These are phyloP conservation scores for Heterodera filipjevi DNA, from an alignment of 2,888 invertebrate species.

Conservation along the genomic window DNA sequence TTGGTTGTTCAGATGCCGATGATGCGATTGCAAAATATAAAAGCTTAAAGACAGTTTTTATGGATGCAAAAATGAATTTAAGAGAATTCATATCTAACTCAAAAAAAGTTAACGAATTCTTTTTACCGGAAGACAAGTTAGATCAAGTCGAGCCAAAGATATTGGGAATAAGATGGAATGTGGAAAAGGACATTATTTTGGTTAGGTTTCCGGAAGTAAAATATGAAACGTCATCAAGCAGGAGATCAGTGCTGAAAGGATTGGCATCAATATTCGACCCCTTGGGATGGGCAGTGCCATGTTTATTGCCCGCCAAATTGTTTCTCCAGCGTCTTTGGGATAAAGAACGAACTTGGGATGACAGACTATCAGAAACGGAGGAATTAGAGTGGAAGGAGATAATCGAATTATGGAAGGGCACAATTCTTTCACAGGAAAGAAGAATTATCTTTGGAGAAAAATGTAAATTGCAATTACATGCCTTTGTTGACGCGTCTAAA, in stretches of 20 bases:
- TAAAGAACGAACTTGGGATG: conserved; percentile 33
- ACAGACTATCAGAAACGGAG: not conserved
- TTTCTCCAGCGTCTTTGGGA: conserved; percentile 37
- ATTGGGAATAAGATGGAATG: conserved; percentile 32
- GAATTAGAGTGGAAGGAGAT: conserved; percentile 17
- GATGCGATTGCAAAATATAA: conserved; percentile 27
- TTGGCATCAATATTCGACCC: conserved; percentile 39
- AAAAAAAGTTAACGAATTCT: not conserved
- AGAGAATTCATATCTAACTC: conserved; percentile 34
- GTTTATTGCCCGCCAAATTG: conserved; percentile 30
- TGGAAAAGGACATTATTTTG: conserved; percentile 9
- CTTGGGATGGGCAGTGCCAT: conserved; percentile 31
- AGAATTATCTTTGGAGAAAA: not conserved
- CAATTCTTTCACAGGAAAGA: not conserved
- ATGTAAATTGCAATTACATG: conserved; percentile 27
- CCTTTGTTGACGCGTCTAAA: conserved; percentile 40
- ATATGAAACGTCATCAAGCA: conserved; percentile 4
- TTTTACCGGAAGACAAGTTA: not conserved
- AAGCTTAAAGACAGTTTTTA: conserved; percentile 37
- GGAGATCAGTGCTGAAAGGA: conserved; percentile 22
- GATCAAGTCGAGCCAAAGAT: conserved; percentile 7
- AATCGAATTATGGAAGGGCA: not conserved
- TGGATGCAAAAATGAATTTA: conserved; percentile 37
- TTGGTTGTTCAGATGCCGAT: not conserved
- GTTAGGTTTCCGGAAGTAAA: not conserved